phyloP scores from a whole-genome alignment of 1,140 invertebrate species.

The Zaprionus kolodkinae region DNA sequence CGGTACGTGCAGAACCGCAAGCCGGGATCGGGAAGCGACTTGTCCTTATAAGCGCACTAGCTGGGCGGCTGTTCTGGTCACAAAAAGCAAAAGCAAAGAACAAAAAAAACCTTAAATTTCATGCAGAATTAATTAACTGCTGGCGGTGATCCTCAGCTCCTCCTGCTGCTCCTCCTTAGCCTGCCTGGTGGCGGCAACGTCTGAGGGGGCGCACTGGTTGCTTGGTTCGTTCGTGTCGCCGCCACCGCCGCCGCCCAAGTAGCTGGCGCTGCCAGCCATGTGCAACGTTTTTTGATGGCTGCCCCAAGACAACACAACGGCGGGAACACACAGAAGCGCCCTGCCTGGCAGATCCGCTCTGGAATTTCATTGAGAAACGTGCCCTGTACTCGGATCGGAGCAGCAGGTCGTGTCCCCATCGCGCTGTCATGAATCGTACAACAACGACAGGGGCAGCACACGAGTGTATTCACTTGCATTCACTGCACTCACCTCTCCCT shows the following conservation, averaged over 20 bases:
- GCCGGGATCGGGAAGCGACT: slow-evolving; percentile 66
- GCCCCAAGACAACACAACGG: slow-evolving; percentile 63
- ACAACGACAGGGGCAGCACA: background rate
- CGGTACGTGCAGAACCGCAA: slow-evolving; percentile 70
- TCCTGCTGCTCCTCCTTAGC: background rate
- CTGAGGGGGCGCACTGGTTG: slow-evolving; percentile 39
- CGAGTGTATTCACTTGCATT: slow-evolving; percentile 18
- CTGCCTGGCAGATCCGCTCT: slow-evolving; percentile 48
- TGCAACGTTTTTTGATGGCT: slow-evolving; percentile 70
- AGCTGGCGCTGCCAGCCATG: slow-evolving; percentile 54
- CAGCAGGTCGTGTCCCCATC: slow-evolving; percentile 73
- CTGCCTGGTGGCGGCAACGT: slow-evolving; percentile 37
- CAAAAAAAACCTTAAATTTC: slow-evolving; percentile 75
- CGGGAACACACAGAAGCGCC: slow-evolving; percentile 80
- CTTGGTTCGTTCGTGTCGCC: slow-evolving; percentile 63
- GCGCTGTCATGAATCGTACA: slow-evolving; percentile 66
- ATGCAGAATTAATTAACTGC: slow-evolving; percentile 84
- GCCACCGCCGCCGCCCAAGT: slow-evolving; percentile 32
- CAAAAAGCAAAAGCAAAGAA: slow-evolving; percentile 13
- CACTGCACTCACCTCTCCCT: background rate
- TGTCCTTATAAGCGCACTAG: slow-evolving; percentile 68
- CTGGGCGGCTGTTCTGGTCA: slow-evolving; percentile 20
- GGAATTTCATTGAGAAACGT: slow-evolving; percentile 84
- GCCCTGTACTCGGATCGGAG: slow-evolving; percentile 62
- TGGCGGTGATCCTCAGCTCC: background rate